Conservation (phyloP, 1,140 invertebrate genomes). For the Lerema accius region DNA sequence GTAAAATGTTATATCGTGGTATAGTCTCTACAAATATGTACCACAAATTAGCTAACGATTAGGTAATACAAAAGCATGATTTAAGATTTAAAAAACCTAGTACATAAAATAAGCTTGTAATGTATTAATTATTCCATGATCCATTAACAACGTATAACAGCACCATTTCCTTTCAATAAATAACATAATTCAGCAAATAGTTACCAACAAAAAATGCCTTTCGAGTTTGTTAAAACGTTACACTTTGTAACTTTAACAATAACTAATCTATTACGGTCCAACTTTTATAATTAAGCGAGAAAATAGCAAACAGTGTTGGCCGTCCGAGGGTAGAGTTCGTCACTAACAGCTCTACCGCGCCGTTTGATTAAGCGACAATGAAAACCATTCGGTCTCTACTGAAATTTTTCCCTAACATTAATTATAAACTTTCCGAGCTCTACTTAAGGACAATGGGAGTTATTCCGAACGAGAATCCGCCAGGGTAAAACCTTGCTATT, state of each 20-base stretch:
- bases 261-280: slow-evolving; percentile 13
- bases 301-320: slow-evolving; percentile 19
- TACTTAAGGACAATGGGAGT: slow-evolving; percentile 57
- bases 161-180: too few relatives aligned
- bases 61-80: too few relatives aligned
- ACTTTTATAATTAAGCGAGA: slow-evolving; percentile 16
- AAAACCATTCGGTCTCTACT: slow-evolving; percentile 46
- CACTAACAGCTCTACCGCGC: slow-evolving; percentile 25
- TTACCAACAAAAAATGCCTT: background rate
- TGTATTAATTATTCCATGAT: too few relatives aligned
- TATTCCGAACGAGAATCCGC: slow-evolving; percentile 48
- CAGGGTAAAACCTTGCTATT: slow-evolving; percentile 41
- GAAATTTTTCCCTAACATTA: slow-evolving; percentile 62
- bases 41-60: too few relatives aligned
- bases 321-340: slow-evolving; percentile 13
- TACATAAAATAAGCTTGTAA: too few relatives aligned
- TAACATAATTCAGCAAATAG: too few relatives aligned
- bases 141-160: too few relatives aligned
- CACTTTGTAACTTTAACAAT: background rate
- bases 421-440: slow-evolving; percentile 65
- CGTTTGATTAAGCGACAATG: slow-evolving; percentile 53
- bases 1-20: too few relatives aligned
- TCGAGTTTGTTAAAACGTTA: slow-evolving; percentile 6
- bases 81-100: too few relatives aligned
- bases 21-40: too few relatives aligned